phyloP scores from a whole-genome alignment of 2,113 vertebrate genomes.

The rat (Rattus norvegicus) region GRCr8 NC_086026.1:97541001-97541500 shows the following conservation, averaged over 20 bases:
- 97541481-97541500: not conserved
- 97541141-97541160: too few species aligned
- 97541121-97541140: too few species aligned
- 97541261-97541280: not conserved
- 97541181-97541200: slow-evolving; percentile 13
- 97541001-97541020: not conserved
- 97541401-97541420: not conserved
- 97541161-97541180: slow-evolving; percentile 30
- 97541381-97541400: not conserved
- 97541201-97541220: not conserved
- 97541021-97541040: not conserved
- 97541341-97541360: not conserved
- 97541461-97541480: not conserved
- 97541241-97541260: not conserved
- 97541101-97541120: too few species aligned
- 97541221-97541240: slow-evolving; percentile 12
- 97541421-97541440: not conserved
- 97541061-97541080: slow-evolving; percentile 20
- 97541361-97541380: not conserved
- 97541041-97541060: not conserved
- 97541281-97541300: not conserved
- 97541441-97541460: not conserved
- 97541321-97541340: not conserved
- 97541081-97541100: slow-evolving; percentile 10
- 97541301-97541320: not conserved